Base-by-base conservation (phyloP, 1,140 invertebrate genomes). In the Eupristina koningsbergeri region DNA sequence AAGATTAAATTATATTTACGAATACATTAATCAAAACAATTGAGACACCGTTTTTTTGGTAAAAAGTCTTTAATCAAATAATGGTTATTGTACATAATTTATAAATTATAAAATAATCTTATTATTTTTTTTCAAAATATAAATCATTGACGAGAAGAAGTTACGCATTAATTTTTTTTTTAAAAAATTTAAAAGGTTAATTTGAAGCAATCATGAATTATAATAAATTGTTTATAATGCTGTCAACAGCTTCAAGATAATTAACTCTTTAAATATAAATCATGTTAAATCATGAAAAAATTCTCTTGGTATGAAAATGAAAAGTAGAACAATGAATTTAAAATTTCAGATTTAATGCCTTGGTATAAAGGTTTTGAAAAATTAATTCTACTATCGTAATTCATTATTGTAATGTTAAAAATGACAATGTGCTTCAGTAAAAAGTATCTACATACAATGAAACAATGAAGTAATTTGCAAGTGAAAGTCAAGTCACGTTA, bases 371-470 rank as follows among this genome's bases (percentile, higher is more conserved):
- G 2, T 39, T 67, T 34, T 36, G 15, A 67, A 31, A 36, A 36
- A 36, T 67, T 67, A 36, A 19, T 36, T 71, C 67, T 36, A 0
- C 19, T 22, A 41, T 41, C 26, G 34, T 67, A 67, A 6, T 31
- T 36, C 64, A 31, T 69, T 69, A 71, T 39, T 71, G 26, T 11
- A 41, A 71, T 41, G 26, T 36, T 26, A 41, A 71, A 71, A 71
- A 2, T 71, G 63, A 45, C 17, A 80, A 71, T 39, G 63, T 31
- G 61, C n/a, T 5, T 39, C 8, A 31, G 26, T 34, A 61, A 67
- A 80, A 69, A 69, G 31, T 50, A 67, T 80, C 50, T 80, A 19
- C 78, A 80, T 80, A 80, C 78, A 80, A 80, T 80, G 64, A 80
- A 77, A 85, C 58, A 84, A n/a, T 69, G 5, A 67, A 69, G 58